phyloP scores from a whole-genome alignment of 2,888 invertebrate genomes.

The Trachelus stipa region DNA sequence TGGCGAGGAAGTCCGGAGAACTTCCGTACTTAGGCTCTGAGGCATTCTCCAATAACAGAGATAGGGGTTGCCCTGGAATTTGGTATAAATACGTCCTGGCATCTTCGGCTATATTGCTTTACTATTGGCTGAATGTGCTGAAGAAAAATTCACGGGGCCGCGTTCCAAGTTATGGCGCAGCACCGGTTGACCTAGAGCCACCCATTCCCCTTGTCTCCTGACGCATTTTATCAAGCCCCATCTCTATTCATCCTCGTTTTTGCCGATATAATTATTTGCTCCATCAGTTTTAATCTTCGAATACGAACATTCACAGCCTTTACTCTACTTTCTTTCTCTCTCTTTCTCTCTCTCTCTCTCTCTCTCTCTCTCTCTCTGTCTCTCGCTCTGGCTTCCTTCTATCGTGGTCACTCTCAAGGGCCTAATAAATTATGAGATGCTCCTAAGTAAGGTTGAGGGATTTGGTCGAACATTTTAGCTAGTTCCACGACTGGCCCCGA shows the following conservation, averaged over 20 bases:
- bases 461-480: constrained; percentile 16
- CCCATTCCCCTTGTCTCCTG: neutral
- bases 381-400: neutral
- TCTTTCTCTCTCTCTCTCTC: too few relatives aligned
- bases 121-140: constrained; percentile 41
- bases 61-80: constrained; percentile 49
- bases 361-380: too few relatives aligned
- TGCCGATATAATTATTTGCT: neutral
- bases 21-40: constrained; percentile 2
- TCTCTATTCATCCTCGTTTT: neutral
- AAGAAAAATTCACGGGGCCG: constrained; percentile 2
- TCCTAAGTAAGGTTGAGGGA: constrained; percentile 16
- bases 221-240: neutral
- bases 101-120: constrained; percentile 53
- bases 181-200: neutral
- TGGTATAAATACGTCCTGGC: constrained; percentile 52
- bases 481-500: constrained; percentile 6
- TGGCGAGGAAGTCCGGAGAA: neutral
- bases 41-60: constrained; percentile 26
- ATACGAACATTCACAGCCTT: neutral
- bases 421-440: constrained; percentile 19
- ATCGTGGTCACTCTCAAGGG: constrained; percentile 3
- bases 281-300: neutral
- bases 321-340: neutral
- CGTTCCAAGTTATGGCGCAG: neutral